Evolutionary conservation across 1,140 invertebrate species (phyloP), one percentile per base, ranked within the genome.

Genomic region (Drosophila nannoptera): DNA sequence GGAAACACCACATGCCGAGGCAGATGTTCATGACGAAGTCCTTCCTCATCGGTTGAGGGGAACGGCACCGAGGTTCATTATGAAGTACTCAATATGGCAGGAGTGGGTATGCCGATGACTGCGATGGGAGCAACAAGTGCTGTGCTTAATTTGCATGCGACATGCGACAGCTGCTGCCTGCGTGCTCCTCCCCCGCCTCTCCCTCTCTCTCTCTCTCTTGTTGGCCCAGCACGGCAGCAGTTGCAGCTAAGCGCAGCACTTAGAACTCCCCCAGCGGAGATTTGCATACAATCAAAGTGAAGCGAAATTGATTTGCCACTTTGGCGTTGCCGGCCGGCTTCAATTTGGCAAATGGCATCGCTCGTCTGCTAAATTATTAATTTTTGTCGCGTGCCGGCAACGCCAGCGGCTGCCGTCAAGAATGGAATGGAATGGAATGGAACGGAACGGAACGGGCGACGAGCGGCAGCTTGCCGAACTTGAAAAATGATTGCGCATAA

Each of bases 401-500:
- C 31, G 71, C 69, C 62, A 65, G 16, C 48, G 54, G 40, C 49
- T 45, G 35, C 11, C 31, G 45, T 7, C 35, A 16, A 50, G 40
- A 42, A 36, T 43, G 14, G 29, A 22, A 38, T 4, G 36, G 16
- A 46, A 46, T 29, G 9, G 40, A 29, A 40, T 22, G 43, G 14
- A 32, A 53, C 31, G 50, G 29, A 32, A 33, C 40, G 5, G 36
- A 11, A 32, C 11, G 33, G 32, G 29, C 9, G 31, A 9, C 38
- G 11, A 32, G 32, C 7, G 35, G 16, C n/a, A 35, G 31, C 33
- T 54, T 6, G 56, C n/a, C 69, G 78, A 83, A 83, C 81, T 84
- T 84, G 81, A 84, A 84, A 84, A 84, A 84, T 84, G 81, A 86
- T 84, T 80, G 70, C 74, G 74, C 81, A 84, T 84, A 86, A 84